Conservation (phyloP, 2,888 invertebrate species). For the Lutraria lutraria region DNA sequence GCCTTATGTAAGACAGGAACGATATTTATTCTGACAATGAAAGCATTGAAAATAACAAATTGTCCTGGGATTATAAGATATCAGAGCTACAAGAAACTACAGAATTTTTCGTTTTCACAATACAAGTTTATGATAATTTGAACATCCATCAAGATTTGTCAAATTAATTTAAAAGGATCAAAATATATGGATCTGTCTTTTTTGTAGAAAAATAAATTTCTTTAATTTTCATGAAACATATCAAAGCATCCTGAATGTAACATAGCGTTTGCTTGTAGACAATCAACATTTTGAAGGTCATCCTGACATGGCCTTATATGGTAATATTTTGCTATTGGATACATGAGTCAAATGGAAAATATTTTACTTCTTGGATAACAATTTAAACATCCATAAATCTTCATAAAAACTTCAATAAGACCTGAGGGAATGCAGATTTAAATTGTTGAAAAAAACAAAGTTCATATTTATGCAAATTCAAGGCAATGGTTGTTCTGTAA, state of each 20-base stretch:
- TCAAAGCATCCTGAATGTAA: too few species aligned
- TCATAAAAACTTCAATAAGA: not conserved
- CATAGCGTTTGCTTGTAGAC: too few species aligned
- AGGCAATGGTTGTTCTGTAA: not conserved
- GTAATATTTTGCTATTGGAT: too few species aligned
- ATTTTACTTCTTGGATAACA: not conserved
- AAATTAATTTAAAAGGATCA: not conserved
- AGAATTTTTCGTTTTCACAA: not conserved
- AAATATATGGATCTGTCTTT: too few species aligned
- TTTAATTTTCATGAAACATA: not conserved
- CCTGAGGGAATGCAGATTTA: not conserved
- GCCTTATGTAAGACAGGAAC: too few species aligned
- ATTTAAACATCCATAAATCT: not conserved
- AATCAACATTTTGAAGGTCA: too few species aligned
- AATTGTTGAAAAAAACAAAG: not conserved
- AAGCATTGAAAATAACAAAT: not conserved
- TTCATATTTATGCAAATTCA: constrained; percentile 8
- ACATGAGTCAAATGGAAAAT: not conserved
- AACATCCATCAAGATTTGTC: not conserved
- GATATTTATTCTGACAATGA: not conserved
- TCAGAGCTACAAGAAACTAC: not conserved
- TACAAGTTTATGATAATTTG: not conserved
- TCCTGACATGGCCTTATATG: too few species aligned
- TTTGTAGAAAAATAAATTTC: too few species aligned
- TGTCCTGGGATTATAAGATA: not conserved